A percentile compares a stretch with the other conserved stretches of the same genome.
These are phyloP conservation scores for Bradypodion ventrale DNA, from an alignment of 2,797 vertebrate species.

Conservation along the genomic window DNA sequence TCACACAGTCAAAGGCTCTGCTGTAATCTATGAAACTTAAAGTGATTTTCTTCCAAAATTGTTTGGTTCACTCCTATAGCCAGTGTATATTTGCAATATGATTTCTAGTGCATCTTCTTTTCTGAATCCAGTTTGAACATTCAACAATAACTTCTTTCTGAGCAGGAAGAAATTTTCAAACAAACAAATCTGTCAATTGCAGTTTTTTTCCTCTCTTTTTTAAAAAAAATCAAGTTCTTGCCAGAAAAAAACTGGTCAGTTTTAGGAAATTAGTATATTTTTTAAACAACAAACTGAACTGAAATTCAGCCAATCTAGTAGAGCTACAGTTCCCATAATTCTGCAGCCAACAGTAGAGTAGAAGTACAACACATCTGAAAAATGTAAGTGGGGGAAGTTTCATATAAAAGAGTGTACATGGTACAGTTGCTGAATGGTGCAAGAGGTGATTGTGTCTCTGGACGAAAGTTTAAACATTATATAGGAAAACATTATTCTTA, in stretches of 20 bases:
- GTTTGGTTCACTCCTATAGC: no score
- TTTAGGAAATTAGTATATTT: background rate
- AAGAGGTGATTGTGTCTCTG: background rate
- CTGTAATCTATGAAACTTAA: no score
- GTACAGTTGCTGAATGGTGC: background rate
- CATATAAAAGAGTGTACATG: background rate
- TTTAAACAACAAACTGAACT: background rate
- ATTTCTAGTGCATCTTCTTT: no score
- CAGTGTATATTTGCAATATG: no score
- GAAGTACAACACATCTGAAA: background rate
- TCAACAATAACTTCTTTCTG: background rate
- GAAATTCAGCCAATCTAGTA: background rate
- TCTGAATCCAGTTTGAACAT: no score
- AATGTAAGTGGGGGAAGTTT: background rate
- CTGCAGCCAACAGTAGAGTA: background rate
- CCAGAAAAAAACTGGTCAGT: background rate
- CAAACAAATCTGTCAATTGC: background rate
- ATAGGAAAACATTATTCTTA: background rate
- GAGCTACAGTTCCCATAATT: background rate
- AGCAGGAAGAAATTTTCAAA: background rate
- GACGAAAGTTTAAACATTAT: background rate
- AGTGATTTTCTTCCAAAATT: no score
- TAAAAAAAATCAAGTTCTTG: background rate
- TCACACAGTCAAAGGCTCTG: no score
- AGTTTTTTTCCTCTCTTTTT: background rate